Conservation (phyloP, 2,888 invertebrate species). For the Zelleria hepariella region DNA sequence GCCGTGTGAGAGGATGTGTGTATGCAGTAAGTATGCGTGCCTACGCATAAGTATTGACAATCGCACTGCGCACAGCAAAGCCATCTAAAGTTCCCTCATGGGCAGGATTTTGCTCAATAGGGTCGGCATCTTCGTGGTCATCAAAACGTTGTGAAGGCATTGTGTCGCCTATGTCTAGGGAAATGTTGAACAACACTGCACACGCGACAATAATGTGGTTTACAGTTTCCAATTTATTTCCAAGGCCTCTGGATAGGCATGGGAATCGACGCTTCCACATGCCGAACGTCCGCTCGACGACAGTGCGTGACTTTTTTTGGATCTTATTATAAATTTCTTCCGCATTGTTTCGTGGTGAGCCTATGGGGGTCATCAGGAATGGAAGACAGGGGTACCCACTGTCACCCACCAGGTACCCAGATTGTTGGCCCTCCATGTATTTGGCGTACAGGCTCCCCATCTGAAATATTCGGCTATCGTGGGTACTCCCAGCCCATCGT, state of each 20-base stretch:
- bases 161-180: no score
- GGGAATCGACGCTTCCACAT: background rate
- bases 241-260: background rate
- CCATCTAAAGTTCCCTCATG: no score
- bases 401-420: background rate
- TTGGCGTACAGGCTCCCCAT: background rate
- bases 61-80: no score
- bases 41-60: no score
- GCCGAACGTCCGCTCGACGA: background rate
- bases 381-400: background rate
- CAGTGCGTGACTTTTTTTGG: background rate
- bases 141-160: no score
- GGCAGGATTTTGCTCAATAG: no score
- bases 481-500: conserved; percentile 1
- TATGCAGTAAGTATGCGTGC: no score
- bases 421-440: background rate
- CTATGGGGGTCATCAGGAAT: background rate
- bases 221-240: background rate
- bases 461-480: conserved; percentile 3
- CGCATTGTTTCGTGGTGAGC: background rate
- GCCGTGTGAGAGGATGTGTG: no score
- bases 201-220: no score
- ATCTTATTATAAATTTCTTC: conserved; percentile 35
- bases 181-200: no score
- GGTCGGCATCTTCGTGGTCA: no score